Base-by-base conservation (phyloP, 2,888 invertebrate species). In the Drosophila fungiperda region DNA sequence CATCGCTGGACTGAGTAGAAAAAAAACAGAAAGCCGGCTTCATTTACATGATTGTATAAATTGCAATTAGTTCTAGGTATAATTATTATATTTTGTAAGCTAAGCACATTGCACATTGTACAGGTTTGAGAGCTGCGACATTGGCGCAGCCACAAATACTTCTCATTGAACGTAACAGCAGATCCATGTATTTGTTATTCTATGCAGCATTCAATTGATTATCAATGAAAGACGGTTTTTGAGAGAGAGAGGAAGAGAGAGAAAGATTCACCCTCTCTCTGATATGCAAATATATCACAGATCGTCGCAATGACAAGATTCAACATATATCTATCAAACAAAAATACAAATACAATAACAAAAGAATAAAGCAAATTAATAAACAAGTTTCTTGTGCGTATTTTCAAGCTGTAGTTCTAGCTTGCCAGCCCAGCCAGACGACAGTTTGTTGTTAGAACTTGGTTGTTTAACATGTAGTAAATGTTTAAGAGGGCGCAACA, bases 1-100 rank as follows among this genome's bases (percentile, higher is more conserved):
- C 98, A 99, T 93, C 95, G 98, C 83, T 99, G 99, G 99, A 99
- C 99, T 68, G 99, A 99, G 94, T 99, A 93, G 29, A 57, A 26
- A 26, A 9, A 6, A 20, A 49, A 3, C 40, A 26, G 17, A 40
- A 29, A 80, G 36, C 17, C 48, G 26, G 40, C 32, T 35, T 40
- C 42, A 63, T 54, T 57, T 45, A 58, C 58, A n/a, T 23, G 7
- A 45, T 48, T 42, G 42, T 45, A 61, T 40, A 58, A 67, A 62
- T 62, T 58, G 45, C 33, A 58, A 65, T 49, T 65, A 54, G 48
- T 45, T 53, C n/a, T 64, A 62, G 52, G 61, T 70, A 70, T 17
- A 54, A 38, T 29, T 38, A 8, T 23, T 73, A 77, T 20, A 23
- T 35, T 36, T 36, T 61, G 40, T 59, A 52, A 69, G 58, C 29